phyloP scores from a whole-genome alignment of 1,140 invertebrate genomes.

The Bursaphelenchus mucronatus region DNA sequence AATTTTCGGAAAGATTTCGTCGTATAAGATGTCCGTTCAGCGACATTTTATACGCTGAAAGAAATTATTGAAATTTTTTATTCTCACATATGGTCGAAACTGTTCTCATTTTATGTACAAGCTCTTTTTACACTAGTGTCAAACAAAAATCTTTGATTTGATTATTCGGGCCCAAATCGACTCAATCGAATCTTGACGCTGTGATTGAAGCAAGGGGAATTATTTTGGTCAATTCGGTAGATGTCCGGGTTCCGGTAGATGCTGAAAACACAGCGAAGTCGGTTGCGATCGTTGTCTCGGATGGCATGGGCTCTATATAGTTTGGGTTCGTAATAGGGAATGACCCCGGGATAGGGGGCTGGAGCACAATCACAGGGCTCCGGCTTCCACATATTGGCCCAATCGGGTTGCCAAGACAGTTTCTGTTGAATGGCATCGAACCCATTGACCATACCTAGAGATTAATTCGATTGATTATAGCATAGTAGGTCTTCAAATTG shows the following conservation, averaged over 20 bases:
- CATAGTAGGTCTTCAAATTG: background rate
- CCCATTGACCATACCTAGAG: slow-evolving; percentile 35
- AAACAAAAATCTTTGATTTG: background rate
- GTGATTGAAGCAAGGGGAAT: slow-evolving; percentile 37
- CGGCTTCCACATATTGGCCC: slow-evolving; percentile 54
- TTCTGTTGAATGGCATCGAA: slow-evolving; percentile 32
- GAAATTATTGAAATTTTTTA: no score
- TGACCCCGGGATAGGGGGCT: slow-evolving; percentile 44
- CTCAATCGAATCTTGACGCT: slow-evolving; percentile 39
- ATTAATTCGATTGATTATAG: slow-evolving; percentile 8
- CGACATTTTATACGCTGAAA: no score
- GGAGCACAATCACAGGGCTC: slow-evolving; percentile 50
- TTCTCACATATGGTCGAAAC: no score
- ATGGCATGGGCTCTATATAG: slow-evolving; percentile 44
- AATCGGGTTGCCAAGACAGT: slow-evolving; percentile 50
- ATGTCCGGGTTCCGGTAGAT: slow-evolving; percentile 53
- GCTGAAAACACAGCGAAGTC: slow-evolving; percentile 54
- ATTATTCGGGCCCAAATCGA: slow-evolving; percentile 30
- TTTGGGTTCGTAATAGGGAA: slow-evolving; percentile 59
- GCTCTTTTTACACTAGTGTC: no score
- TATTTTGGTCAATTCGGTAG: slow-evolving; percentile 34
- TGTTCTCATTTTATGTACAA: no score
- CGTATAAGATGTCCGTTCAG: no score
- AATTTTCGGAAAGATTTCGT: no score
- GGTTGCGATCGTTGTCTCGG: slow-evolving; percentile 53